Percentiles rank a stretch among this genome's conserved stretches.
These are phyloP conservation scores for Phyllopteryx taeniolatus DNA, from an alignment of 2,113 vertebrate genomes.

Conservation along the genomic window DNA sequence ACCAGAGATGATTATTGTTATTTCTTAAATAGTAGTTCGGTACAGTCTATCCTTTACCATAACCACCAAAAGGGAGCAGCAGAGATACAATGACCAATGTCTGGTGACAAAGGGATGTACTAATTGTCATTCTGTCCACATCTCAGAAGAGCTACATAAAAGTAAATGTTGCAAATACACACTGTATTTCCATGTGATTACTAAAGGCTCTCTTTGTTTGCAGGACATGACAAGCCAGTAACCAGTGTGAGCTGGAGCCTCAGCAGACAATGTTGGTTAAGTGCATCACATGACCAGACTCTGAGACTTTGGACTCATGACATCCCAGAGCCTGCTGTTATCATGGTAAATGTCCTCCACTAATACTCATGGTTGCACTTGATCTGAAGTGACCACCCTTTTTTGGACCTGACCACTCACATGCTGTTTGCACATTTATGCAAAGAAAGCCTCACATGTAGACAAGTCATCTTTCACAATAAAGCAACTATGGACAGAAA, in stretches of 20 bases:
- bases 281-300: constrained; percentile 78
- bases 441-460: neutral
- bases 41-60: neutral
- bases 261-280: constrained; percentile 77
- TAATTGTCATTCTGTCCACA: constrained; percentile 14
- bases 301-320: constrained; percentile 77
- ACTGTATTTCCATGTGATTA: constrained; percentile 22
- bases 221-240: constrained; percentile 83
- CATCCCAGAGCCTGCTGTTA: constrained; percentile 60
- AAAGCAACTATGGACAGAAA: neutral
- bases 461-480: neutral
- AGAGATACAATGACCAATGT: constrained; percentile 46
- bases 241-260: constrained; percentile 82
- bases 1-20: constrained; percentile 5
- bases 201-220: constrained; percentile 27
- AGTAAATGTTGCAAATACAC: constrained; percentile 36
- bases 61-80: constrained; percentile 62
- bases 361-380: neutral
- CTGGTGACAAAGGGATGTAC: constrained; percentile 31
- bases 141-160: constrained; percentile 38
- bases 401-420: neutral
- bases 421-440: neutral
- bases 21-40: constrained; percentile 16
- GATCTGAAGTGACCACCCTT: neutral
- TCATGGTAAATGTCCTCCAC: constrained; percentile 73